Evolutionary conservation across 2,888 invertebrate genomes (phyloP).

Genomic region (Agrochola lychnidis): DNA sequence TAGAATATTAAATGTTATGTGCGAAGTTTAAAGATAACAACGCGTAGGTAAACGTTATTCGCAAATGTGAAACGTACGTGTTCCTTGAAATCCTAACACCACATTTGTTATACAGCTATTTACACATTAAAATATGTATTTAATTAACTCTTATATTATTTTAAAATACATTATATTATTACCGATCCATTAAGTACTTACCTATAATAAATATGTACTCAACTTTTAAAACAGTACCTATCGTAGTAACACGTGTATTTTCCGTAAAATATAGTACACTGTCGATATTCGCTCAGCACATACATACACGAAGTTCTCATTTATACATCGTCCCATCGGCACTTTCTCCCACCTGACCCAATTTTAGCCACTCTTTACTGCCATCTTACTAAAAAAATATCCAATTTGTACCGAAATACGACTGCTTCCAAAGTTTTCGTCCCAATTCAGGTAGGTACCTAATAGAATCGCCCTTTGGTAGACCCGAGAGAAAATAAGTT

Average conservation of each 20-base stretch:
- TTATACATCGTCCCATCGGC: neutral
- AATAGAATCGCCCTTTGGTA: slow-evolving; percentile 45
- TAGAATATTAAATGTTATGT: neutral
- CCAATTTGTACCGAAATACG: slow-evolving; percentile 55
- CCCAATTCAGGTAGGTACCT: slow-evolving; percentile 37
- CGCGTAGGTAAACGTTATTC: neutral
- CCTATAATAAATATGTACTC: neutral
- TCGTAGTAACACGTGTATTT: neutral
- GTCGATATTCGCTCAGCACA: neutral
- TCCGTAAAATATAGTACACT: neutral
- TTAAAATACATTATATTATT: neutral
- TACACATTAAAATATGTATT: neutral
- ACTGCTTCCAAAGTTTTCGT: slow-evolving; percentile 44
- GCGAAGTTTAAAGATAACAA: slow-evolving; percentile 16
- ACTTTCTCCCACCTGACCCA: slow-evolving; percentile 10
- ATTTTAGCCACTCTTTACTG: slow-evolving; percentile 2
- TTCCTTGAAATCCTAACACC: neutral
- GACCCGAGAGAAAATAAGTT: slow-evolving; percentile 39
- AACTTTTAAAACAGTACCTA: neutral
- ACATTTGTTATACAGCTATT: neutral
- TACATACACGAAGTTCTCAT: neutral
- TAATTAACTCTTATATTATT: neutral
- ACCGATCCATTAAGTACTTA: neutral
- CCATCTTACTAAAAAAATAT: slow-evolving; percentile 45
- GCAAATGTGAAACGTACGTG: neutral